Conservation (phyloP, 1,140 invertebrate species). For the Calycopis cecrops region DNA sequence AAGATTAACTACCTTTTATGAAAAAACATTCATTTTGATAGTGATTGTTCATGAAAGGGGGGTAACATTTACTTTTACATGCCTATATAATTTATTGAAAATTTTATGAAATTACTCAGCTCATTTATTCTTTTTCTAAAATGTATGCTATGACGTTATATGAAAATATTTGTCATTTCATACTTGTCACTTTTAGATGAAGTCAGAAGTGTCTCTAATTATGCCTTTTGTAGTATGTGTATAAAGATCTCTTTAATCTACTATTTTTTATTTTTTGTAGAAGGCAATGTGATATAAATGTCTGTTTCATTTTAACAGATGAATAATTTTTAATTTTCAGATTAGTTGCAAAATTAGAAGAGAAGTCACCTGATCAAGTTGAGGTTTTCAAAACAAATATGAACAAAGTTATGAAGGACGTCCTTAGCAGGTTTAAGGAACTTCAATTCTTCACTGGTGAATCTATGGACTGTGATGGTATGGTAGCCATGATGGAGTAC, state of each 20-base stretch:
- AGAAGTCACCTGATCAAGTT: constrained; percentile 87
- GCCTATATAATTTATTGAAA: neutral
- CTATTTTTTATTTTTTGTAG: no score
- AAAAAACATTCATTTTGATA: constrained; percentile 65
- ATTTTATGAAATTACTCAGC: no score
- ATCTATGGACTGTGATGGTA: constrained; percentile 94
- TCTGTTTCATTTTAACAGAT: no score
- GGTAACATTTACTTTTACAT: constrained; percentile 34
- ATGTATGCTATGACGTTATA: no score
- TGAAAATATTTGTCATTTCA: no score
- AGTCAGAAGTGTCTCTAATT: no score
- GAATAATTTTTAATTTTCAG: constrained; percentile 58
- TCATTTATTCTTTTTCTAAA: no score
- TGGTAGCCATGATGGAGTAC: constrained; percentile 95
- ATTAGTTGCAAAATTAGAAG: constrained; percentile 88
- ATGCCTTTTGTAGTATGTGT: no score
- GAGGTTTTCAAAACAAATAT: constrained; percentile 94
- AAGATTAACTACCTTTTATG: constrained; percentile 54
- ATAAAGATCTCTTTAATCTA: no score
- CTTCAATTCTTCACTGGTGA: constrained; percentile 96
- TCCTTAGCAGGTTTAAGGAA: constrained; percentile 93
- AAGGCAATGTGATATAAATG: no score
- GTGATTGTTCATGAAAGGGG: constrained; percentile 66
- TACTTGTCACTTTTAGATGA: no score
- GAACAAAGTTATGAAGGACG: constrained; percentile 96